These are phyloP conservation scores for Acromyrmex heyeri DNA, from an alignment of 1,140 invertebrate genomes.

Conservation along the genomic window DNA sequence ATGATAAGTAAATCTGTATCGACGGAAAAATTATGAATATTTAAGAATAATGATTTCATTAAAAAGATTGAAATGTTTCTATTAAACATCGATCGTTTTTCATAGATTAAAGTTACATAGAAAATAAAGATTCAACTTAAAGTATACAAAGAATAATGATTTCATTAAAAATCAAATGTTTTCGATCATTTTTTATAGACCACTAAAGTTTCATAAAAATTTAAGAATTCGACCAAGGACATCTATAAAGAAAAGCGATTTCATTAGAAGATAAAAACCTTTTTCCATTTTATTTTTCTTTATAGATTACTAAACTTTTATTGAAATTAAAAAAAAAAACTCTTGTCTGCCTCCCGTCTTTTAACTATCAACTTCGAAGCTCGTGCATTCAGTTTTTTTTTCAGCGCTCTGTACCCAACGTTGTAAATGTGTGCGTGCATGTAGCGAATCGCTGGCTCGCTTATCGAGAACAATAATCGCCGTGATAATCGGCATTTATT, in stretches of 20 bases:
- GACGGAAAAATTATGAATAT: not conserved
- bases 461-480: constrained; percentile 22
- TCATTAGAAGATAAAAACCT: not conserved
- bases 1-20: not conserved
- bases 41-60: not conserved
- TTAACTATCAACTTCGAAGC: not conserved
- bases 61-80: not conserved
- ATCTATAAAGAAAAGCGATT: not conserved
- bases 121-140: no score
- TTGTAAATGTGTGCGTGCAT: not conserved
- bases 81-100: not conserved
- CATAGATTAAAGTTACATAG: not conserved
- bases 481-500: not conserved
- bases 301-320: not conserved
- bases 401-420: not conserved
- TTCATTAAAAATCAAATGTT: not conserved
- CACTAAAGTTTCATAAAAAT: not conserved
- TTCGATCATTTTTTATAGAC: not conserved
- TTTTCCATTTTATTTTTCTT: not conserved
- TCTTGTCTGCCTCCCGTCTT: not conserved
- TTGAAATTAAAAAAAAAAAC: not conserved
- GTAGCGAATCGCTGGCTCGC: constrained; percentile 29
- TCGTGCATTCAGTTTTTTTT: not conserved
- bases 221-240: not conserved
- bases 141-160: no score